These are phyloP conservation scores for Vidua chalybeata DNA, from an alignment of 2,113 vertebrate species.

Conservation along the genomic window DNA sequence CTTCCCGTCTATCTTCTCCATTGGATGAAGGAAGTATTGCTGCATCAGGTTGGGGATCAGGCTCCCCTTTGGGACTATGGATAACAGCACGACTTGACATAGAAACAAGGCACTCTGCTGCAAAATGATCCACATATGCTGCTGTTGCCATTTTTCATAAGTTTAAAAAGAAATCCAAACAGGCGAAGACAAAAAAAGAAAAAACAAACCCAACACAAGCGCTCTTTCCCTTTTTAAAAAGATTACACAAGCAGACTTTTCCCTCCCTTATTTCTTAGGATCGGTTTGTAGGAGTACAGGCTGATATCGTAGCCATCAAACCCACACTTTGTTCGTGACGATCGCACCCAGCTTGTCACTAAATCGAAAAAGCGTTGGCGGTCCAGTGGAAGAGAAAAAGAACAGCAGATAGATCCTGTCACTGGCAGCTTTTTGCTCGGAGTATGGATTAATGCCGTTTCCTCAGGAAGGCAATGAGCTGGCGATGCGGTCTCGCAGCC, in stretches of 20 bases:
- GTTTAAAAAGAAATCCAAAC: conserved; percentile 42
- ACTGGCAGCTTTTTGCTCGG: conserved; percentile 11
- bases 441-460: not conserved
- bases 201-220: not conserved
- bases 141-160: conserved; percentile 79
- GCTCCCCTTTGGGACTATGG: conserved; percentile 79
- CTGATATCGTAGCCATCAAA: conserved; percentile 56
- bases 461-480: not conserved
- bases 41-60: conserved; percentile 77
- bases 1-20: conserved; percentile 78
- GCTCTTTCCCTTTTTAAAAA: conserved; percentile 1
- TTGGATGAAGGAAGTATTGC: conserved; percentile 67
- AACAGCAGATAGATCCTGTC: not conserved
- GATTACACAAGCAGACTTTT: not conserved
- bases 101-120: conserved; percentile 98
- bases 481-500: conserved; percentile 2
- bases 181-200: not conserved
- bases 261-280: conserved; percentile 11
- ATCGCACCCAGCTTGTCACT: conserved; percentile 59
- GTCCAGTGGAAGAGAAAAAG: not conserved
- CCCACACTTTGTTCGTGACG: conserved; percentile 46
- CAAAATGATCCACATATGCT: conserved; percentile 90
- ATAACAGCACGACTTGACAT: conserved; percentile 93
- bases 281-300: conserved; percentile 19
- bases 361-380: conserved; percentile 26